Evolutionary conservation across 2,888 invertebrate species (phyloP), one percentile per base, ranked within the genome.

Genomic region (Thumatha senex): DNA sequence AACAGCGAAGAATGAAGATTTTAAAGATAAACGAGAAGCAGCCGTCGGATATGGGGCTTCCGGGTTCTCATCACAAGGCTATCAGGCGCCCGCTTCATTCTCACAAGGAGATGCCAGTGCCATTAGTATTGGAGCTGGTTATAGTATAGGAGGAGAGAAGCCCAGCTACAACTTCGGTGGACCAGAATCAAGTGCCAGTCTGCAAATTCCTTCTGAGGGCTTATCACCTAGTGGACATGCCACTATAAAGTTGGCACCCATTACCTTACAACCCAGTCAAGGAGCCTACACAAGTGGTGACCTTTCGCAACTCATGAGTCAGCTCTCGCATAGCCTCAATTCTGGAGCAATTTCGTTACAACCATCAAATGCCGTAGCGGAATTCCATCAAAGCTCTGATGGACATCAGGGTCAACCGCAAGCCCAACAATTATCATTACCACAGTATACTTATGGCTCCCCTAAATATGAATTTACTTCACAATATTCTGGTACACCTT

Each of bases 71-170:
- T 56, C 70, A 24, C 77, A 77, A 29, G 64, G 61, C 52, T 80
- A 73, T 59, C 76, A 76, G 36, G 47, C 74, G 9, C 74, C 72
- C 1, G 45, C 45, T 13, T 14, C 44, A 13, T 53, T 45, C 33
- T 44, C 52, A 31, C 88, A 87, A n/a, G 84, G 80, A 24, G 91
- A 86, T 11, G 84, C 84, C 40, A 89, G 79, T 55, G 74, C 91
- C 14, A 83, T 91, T 61, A 91, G 86, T 57, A 76, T 91, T 18
- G 90, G 91, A 8, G 91, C 91, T 7, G 91, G 91, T 13, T 91
- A 91, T 73, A 91, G 88, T 64, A 78, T 91, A 35, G 91, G 91
- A 12, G 90, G 89, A 44, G 82, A 77, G 1, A 89, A 89, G 52
- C 87, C 86, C 11, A 74, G 64, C 53, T 87, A 72, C 67, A 79